Conservation (phyloP, 1,140 invertebrate species). For the Drosophila mayri region DNA sequence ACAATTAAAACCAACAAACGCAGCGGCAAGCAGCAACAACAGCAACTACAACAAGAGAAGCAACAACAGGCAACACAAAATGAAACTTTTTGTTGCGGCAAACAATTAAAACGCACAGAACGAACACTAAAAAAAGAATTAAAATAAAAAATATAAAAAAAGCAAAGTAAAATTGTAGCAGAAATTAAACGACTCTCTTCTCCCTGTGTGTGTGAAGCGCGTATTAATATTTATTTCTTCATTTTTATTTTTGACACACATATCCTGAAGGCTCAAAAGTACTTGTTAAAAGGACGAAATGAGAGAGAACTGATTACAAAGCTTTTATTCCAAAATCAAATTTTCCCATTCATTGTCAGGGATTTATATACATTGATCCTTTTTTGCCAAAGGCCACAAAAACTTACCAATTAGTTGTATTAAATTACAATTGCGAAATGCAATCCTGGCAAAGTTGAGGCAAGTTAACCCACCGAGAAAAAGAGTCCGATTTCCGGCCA, state of each 20-base stretch:
- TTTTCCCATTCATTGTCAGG: neutral
- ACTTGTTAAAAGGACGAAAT: slow-evolving; percentile 2
- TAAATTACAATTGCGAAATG: slow-evolving; percentile 28
- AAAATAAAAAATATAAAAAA: slow-evolving; percentile 65
- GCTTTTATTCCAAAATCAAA: slow-evolving; percentile 1
- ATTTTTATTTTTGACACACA: slow-evolving; percentile 56
- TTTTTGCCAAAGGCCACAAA: neutral
- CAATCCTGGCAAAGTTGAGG: neutral
- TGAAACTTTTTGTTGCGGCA: slow-evolving; percentile 78
- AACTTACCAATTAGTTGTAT: slow-evolving; percentile 32
- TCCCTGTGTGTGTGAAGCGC: slow-evolving; percentile 1
- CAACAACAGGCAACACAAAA: slow-evolving; percentile 61
- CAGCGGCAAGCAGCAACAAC: slow-evolving; percentile 50
- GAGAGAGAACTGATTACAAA: slow-evolving; percentile 21
- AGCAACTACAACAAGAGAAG: slow-evolving; percentile 15
- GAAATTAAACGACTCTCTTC: slow-evolving; percentile 57
- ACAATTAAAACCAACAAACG: slow-evolving; percentile 82
- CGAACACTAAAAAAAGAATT: slow-evolving; percentile 68
- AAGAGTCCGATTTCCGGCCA: slow-evolving; percentile 18
- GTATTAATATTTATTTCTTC: slow-evolving; percentile 58
- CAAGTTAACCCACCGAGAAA: slow-evolving; percentile 15
- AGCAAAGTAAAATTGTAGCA: slow-evolving; percentile 56
- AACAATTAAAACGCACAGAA: slow-evolving; percentile 78
- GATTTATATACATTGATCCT: slow-evolving; percentile 8
- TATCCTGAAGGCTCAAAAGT: slow-evolving; percentile 19